These are phyloP conservation scores for Diadophis punctatus DNA, from an alignment of 2,113 vertebrate genomes.

Conservation along the genomic window DNA sequence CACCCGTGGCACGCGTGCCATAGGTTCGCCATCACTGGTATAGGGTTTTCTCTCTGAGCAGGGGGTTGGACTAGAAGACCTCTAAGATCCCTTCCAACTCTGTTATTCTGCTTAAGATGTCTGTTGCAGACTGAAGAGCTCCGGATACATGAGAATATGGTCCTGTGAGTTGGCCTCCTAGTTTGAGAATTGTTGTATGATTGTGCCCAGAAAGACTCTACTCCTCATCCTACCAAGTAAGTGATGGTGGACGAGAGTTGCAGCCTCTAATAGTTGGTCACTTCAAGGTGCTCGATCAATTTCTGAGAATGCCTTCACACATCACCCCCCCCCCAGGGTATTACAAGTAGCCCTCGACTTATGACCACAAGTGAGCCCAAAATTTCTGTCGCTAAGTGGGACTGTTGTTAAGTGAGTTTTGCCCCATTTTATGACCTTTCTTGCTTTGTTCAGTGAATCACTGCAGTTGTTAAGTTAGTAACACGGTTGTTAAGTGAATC, in stretches of 20 bases:
- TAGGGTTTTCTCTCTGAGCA: background rate
- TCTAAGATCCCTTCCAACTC: background rate
- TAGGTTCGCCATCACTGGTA: too few relatives aligned
- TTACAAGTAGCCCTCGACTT: background rate
- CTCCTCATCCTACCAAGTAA: background rate
- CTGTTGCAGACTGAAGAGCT: background rate
- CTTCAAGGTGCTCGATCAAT: background rate
- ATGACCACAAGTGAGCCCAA: background rate
- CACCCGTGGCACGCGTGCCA: too few relatives aligned
- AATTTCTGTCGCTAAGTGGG: background rate
- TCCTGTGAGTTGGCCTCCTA: background rate
- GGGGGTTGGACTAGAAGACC: background rate
- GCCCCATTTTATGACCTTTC: background rate
- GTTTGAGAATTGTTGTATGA: background rate
- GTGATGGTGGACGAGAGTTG: background rate
- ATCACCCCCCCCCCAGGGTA: too few relatives aligned
- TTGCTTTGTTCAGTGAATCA: background rate
- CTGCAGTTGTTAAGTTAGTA: too few relatives aligned
- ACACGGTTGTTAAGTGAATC: too few relatives aligned
- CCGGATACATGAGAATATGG: background rate
- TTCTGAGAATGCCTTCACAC: background rate
- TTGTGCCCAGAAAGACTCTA: background rate
- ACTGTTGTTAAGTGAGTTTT: background rate
- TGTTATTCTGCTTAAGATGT: background rate
- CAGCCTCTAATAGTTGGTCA: background rate